Percentiles rank a stretch among this genome's conserved stretches.
Evolutionary conservation across 1,140 invertebrate species (phyloP).

Genomic region (Diorhabda sublineata): DNA sequence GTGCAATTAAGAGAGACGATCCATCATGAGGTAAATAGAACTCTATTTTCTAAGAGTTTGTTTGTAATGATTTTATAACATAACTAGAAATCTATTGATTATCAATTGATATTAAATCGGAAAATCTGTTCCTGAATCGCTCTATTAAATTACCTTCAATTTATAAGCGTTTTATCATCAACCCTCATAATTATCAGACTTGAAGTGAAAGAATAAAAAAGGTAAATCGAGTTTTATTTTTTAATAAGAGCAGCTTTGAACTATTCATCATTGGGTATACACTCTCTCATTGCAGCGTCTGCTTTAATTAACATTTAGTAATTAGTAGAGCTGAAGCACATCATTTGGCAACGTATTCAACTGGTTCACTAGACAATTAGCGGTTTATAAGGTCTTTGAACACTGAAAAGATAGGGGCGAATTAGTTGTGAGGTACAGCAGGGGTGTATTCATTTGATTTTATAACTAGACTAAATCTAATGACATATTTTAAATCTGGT

Average conservation of each 20-base stretch:
- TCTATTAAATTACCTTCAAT: background rate
- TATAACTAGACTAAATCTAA: background rate
- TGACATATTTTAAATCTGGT: background rate
- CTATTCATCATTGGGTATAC: background rate
- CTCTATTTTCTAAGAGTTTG: too few species aligned
- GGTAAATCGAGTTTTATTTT: background rate
- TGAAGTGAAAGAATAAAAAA: background rate
- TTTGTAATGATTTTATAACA: too few species aligned
- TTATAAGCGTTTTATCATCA: background rate
- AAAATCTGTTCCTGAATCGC: background rate
- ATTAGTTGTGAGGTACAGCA: background rate
- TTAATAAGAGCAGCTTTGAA: constrained; percentile 6
- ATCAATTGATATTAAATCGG: too few species aligned
- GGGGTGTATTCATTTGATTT: background rate
- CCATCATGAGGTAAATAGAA: too few species aligned
- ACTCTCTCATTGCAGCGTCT: background rate
- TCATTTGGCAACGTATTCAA: constrained; percentile 13
- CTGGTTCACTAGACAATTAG: constrained; percentile 15
- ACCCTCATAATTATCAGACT: background rate
- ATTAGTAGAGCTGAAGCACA: constrained; percentile 9
- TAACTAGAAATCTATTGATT: too few species aligned
- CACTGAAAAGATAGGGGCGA: constrained; percentile 3
- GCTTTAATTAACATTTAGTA: constrained; percentile 6
- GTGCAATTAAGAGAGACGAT: too few species aligned
- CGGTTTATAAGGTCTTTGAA: constrained; percentile 16